phyloP scores from a whole-genome alignment of 1,140 invertebrate species.

The Pseudomyrmex gracilis region DNA sequence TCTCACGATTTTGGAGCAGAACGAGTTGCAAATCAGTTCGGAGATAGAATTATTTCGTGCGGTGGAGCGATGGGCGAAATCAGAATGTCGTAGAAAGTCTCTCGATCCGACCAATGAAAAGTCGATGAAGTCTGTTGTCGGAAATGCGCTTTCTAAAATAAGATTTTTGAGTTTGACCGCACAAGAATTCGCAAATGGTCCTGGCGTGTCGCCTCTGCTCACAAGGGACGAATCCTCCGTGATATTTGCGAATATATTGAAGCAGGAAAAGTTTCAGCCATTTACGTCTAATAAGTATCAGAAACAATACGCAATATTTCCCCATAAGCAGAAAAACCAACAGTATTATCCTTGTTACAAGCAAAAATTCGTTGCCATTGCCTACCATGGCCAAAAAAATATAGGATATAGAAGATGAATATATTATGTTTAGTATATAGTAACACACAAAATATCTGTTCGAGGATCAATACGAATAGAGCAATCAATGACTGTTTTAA shows the following conservation, averaged over 20 bases:
- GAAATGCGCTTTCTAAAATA: conserved; percentile 88
- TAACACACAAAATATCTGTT: too few species aligned
- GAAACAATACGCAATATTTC: too few species aligned
- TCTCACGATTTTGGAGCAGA: conserved; percentile 90
- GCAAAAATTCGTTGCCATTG: too few species aligned
- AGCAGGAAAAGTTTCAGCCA: too few species aligned
- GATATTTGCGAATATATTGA: conserved; percentile 92
- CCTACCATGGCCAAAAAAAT: too few species aligned
- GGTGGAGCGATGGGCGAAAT: conserved; percentile 88
- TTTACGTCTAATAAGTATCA: too few species aligned
- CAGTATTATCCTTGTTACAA: too few species aligned
- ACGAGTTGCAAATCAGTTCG: conserved; percentile 89
- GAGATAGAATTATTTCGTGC: conserved; percentile 92
- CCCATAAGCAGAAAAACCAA: too few species aligned
- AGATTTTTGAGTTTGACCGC: conserved; percentile 91
- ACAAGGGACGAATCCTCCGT: conserved; percentile 91
- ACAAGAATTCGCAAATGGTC: conserved; percentile 92
- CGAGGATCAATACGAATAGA: too few species aligned
- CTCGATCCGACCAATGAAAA: conserved; percentile 80
- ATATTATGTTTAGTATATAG: too few species aligned
- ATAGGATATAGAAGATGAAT: too few species aligned
- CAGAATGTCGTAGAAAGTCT: conserved; percentile 80
- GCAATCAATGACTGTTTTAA: too few species aligned
- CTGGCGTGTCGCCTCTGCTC: conserved; percentile 90
- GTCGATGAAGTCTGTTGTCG: conserved; percentile 83